These are phyloP conservation scores for Catocala fraxini DNA, from an alignment of 2,888 invertebrate species.

Conservation along the genomic window DNA sequence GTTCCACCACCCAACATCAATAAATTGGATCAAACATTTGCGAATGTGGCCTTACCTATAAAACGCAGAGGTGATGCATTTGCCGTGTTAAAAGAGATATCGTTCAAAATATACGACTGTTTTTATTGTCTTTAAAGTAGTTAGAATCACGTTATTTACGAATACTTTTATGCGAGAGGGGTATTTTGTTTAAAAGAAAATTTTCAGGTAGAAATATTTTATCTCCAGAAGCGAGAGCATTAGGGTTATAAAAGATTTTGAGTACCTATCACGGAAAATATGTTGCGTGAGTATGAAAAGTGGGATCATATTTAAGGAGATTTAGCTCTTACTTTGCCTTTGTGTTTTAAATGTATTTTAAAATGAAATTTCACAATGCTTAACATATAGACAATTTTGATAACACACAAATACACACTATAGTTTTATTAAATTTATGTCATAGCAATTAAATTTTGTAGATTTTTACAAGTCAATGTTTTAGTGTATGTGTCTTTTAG, in stretches of 20 bases:
- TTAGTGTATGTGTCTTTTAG: no score
- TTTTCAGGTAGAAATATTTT: constrained; percentile 2
- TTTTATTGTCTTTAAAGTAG: constrained; percentile 33
- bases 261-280: neutral
- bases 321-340: no score
- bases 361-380: no score
- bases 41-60: constrained; percentile 16
- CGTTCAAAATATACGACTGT: constrained; percentile 31
- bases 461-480: no score
- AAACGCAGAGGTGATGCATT: constrained; percentile 40
- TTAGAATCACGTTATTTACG: constrained; percentile 10
- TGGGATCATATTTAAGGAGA: no score
- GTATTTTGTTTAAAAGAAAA: neutral
- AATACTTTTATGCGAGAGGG: constrained; percentile 7
- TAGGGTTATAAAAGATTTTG: neutral
- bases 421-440: no score
- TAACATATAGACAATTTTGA: no score
- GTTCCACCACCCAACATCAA: neutral
- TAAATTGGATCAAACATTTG: constrained; percentile 18
- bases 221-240: neutral
- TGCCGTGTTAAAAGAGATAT: constrained; percentile 28
- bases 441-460: no score
- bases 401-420: no score
- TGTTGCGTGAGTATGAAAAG: neutral
- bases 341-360: no score